Evolutionary conservation across 2,888 invertebrate species (phyloP).

Genomic region (Kuschelorhynchus macadamiae): DNA sequence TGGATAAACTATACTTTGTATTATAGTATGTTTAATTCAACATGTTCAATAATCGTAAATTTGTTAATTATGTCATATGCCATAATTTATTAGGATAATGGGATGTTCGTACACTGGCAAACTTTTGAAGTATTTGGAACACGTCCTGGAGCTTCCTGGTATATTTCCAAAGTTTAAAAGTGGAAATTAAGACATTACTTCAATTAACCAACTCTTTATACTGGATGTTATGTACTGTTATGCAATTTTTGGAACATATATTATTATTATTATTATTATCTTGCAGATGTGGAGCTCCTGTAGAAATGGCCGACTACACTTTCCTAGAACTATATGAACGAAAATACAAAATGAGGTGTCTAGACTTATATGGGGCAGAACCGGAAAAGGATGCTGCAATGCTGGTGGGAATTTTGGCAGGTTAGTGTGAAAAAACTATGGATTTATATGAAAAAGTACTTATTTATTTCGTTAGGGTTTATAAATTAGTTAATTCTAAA

Average conservation of each 20-base stretch:
- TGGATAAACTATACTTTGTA: no score
- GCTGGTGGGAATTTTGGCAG: constrained; percentile 79
- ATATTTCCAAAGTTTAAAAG: not conserved
- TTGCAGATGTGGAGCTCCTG: constrained; percentile 77
- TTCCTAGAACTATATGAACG: constrained; percentile 73
- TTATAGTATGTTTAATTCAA: no score
- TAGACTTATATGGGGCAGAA: constrained; percentile 75
- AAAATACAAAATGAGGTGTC: constrained; percentile 76
- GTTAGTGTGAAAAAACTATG: constrained; percentile 65
- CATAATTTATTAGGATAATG: no score
- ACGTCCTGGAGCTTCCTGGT: not conserved
- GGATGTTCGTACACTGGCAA: no score
- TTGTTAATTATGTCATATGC: no score
- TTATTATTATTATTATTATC: not conserved
- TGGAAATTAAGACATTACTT: not conserved
- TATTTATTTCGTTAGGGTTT: no score
- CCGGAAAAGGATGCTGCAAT: constrained; percentile 80
- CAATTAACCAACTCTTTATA: not conserved
- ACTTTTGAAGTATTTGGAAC: no score
- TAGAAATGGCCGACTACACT: constrained; percentile 74
- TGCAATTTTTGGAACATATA: not conserved
- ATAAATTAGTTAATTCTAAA: no score
- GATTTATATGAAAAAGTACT: no score
- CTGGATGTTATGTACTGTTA: no score
- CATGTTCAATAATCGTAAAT: no score